phyloP scores from a whole-genome alignment of 2,888 invertebrate species.

The Azorinus chamasolen region DNA sequence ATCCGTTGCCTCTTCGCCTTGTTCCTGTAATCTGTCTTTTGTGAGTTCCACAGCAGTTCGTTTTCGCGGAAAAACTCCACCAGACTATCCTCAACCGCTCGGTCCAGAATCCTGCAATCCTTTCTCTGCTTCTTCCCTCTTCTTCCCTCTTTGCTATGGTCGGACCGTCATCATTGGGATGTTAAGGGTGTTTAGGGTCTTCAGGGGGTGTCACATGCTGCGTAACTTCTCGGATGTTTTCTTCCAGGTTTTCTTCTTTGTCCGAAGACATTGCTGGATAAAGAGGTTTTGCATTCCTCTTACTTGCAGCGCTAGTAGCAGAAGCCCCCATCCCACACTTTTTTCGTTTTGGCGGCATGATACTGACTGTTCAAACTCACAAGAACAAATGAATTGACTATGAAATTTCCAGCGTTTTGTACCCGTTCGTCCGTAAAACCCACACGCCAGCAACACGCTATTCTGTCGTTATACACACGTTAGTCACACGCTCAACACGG shows the following conservation, averaged over 20 bases:
- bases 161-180: constrained; percentile 35
- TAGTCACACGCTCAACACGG: no score
- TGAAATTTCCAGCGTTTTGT: constrained; percentile 20
- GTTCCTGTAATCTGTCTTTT: constrained; percentile 44
- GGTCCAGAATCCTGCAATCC: constrained; percentile 38
- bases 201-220: constrained; percentile 37
- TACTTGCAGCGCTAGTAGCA: no score
- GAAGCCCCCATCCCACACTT: constrained; percentile 26
- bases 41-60: constrained; percentile 38
- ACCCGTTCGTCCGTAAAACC: constrained; percentile 15
- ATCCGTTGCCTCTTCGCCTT: constrained; percentile 38
- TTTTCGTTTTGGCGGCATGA: constrained; percentile 28
- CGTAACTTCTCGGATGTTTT: constrained; percentile 26
- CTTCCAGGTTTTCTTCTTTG: constrained; percentile 28
- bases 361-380: no score
- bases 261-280: constrained; percentile 29
- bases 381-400: constrained; percentile 22
- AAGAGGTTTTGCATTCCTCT: constrained; percentile 29
- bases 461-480: no score
- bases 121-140: constrained; percentile 32
- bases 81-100: constrained; percentile 33
- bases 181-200: constrained; percentile 35
- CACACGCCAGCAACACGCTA: no score
- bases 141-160: constrained; percentile 32
- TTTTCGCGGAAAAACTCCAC: no score